Evolutionary conservation across 1,140 invertebrate species (phyloP).

Genomic region (Drosophila novamexicana): DNA sequence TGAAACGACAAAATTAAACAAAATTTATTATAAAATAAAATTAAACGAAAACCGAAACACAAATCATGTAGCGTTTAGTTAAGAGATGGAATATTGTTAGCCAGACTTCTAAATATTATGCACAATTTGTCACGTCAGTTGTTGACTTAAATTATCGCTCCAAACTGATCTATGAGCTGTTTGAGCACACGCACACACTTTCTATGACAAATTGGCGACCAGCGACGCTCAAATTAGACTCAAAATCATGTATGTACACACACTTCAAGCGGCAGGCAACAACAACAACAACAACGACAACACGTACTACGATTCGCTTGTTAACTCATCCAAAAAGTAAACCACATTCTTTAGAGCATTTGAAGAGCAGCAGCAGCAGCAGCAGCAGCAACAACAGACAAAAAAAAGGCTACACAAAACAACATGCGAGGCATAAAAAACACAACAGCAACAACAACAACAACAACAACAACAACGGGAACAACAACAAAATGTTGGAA

Average conservation of each 20-base stretch:
- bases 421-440: constrained; percentile 53
- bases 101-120: constrained; percentile 29
- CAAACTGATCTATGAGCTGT: constrained; percentile 66
- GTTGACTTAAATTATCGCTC: constrained; percentile 66
- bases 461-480: constrained; percentile 33
- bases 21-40: constrained; percentile 25
- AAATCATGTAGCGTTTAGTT: constrained; percentile 11
- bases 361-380: constrained; percentile 40
- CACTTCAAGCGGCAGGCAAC: constrained; percentile 31
- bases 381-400: constrained; percentile 10
- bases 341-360: constrained; percentile 79
- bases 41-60: constrained; percentile 9
- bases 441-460: constrained; percentile 24
- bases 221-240: constrained; percentile 48
- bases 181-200: constrained; percentile 58
- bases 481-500: constrained; percentile 41
- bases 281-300: constrained; percentile 35
- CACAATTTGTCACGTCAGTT: constrained; percentile 55
- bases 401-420: constrained; percentile 30
- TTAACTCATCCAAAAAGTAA: constrained; percentile 83
- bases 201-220: constrained; percentile 73
- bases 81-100: not conserved
- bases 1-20: constrained; percentile 44
- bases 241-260: constrained; percentile 47
- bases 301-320: constrained; percentile 63